These are phyloP conservation scores for Corynorhinus townsendii DNA, from an alignment of 2,113 vertebrate species.

Conservation along the genomic window DNA sequence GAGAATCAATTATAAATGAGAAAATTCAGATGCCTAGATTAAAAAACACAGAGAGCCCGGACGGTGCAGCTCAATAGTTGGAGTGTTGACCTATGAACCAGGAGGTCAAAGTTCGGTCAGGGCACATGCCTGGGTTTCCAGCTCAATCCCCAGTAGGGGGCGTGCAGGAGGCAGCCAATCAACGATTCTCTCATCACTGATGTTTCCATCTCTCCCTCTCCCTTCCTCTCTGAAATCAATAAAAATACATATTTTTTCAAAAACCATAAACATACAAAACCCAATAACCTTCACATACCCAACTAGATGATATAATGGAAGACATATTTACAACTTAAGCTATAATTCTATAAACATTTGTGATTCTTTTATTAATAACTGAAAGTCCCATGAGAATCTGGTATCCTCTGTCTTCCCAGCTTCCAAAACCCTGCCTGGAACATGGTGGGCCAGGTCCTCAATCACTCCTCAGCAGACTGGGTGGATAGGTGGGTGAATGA, in stretches of 20 bases:
- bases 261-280: background rate
- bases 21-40: background rate
- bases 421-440: background rate
- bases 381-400: background rate
- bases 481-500: background rate
- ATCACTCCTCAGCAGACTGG: background rate
- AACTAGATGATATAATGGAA: background rate
- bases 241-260: background rate
- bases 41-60: background rate
- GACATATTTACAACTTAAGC: background rate
- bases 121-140: too few relatives aligned
- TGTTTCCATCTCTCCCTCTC: too few relatives aligned
- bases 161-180: too few relatives aligned
- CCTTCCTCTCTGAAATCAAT: too few relatives aligned
- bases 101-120: too few relatives aligned
- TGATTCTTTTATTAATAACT: background rate
- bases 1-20: background rate
- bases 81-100: too few relatives aligned
- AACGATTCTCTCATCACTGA: too few relatives aligned
- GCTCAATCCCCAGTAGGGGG: too few relatives aligned
- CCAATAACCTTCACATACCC: background rate
- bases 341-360: background rate
- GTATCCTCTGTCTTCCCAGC: background rate
- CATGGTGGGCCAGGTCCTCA: background rate
- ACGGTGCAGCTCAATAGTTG: too few relatives aligned